Evolutionary conservation across 2,797 vertebrate genomes (phyloP).

Genomic region (Geotrypetes seraphini): DNA sequence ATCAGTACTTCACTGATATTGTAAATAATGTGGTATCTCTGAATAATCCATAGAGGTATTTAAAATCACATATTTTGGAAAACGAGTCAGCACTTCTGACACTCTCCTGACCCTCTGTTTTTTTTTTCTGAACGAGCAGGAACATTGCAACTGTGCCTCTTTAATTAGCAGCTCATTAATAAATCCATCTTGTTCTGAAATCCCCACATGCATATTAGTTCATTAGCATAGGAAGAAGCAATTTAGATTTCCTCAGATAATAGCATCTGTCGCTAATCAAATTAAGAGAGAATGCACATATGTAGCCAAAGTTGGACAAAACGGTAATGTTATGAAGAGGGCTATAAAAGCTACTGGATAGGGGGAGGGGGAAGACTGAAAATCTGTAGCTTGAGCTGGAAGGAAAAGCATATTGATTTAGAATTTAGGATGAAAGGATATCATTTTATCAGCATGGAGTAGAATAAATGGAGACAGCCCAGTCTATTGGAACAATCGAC

Average conservation of each 20-base stretch:
- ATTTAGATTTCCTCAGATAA: slow-evolving; percentile 57
- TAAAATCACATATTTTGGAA: too few species aligned
- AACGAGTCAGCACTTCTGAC: too few species aligned
- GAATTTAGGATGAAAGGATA: not conserved
- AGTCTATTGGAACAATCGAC: too few species aligned
- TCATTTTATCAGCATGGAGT: not conserved
- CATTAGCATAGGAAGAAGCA: slow-evolving; percentile 54
- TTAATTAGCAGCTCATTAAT: slow-evolving; percentile 52
- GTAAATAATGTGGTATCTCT: too few species aligned
- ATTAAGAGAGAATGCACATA: slow-evolving; percentile 40
- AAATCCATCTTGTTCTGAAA: slow-evolving; percentile 49
- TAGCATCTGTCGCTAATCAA: slow-evolving; percentile 50
- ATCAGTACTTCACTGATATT: too few species aligned
- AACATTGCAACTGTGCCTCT: slow-evolving; percentile 34
- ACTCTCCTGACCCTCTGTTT: too few species aligned
- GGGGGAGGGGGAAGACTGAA: not conserved
- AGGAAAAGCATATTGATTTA: not conserved
- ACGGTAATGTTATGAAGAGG: too few species aligned
- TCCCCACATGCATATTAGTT: slow-evolving; percentile 39
- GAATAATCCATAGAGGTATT: too few species aligned
- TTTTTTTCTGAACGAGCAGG: too few species aligned
- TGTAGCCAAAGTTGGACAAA: slow-evolving; percentile 20
- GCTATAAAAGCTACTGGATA: too few species aligned
- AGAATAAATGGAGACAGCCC: too few species aligned
- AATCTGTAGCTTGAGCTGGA: not conserved